These are phyloP conservation scores for Melinopterus prodromus DNA, from an alignment of 2,888 invertebrate species.

Conservation along the genomic window DNA sequence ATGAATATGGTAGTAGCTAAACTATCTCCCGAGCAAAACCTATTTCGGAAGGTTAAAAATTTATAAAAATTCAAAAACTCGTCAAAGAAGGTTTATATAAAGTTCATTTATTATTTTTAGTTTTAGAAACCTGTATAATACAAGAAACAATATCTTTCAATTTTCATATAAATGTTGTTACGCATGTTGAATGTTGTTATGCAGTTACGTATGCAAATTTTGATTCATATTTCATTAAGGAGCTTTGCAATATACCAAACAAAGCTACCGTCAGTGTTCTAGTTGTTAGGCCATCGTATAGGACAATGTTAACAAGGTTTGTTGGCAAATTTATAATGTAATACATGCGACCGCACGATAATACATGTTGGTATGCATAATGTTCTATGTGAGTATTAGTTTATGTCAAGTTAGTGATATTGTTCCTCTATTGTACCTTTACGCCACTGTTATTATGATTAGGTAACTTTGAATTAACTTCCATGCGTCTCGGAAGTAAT, in stretches of 20 bases:
- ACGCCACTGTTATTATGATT: background rate
- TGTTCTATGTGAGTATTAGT: background rate
- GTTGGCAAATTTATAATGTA: background rate
- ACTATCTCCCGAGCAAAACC: no score
- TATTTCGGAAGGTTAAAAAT: no score
- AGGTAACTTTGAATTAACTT: background rate
- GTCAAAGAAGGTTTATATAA: no score
- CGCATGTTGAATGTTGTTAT: no score
- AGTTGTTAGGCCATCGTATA: background rate
- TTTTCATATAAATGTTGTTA: background rate
- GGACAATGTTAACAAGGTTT: background rate
- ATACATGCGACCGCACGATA: background rate
- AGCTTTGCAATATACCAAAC: background rate
- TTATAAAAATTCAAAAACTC: no score
- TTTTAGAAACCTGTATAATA: no score
- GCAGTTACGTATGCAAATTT: background rate
- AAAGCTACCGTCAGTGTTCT: background rate
- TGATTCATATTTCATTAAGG: background rate
- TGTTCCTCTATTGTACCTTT: no score
- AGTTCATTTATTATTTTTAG: no score
- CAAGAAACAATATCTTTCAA: no score
- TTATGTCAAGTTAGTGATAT: no score
- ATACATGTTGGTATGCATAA: background rate
- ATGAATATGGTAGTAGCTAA: no score
- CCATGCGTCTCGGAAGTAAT: background rate